phyloP scores from a whole-genome alignment of 2,888 invertebrate species.

The Agrochola lychnidis region DNA sequence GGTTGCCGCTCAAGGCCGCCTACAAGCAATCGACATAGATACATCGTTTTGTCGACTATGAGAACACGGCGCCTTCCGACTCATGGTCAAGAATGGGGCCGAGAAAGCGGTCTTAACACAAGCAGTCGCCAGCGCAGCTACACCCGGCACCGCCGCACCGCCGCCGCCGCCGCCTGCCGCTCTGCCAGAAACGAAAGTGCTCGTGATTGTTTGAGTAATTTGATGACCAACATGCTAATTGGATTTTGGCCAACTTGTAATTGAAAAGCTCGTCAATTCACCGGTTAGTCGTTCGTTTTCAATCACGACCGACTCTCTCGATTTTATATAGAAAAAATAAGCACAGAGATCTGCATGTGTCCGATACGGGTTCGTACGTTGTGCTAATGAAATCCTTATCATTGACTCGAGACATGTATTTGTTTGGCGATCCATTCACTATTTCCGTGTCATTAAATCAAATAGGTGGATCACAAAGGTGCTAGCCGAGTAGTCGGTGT shows the following conservation, averaged over 20 bases:
- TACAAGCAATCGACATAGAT: conserved; percentile 90
- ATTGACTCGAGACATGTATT: conserved; percentile 74
- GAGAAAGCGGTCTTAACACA: conserved; percentile 84
- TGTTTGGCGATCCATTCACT: conserved; percentile 81
- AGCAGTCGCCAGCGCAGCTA: conserved; percentile 68
- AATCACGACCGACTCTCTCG: conserved; percentile 77
- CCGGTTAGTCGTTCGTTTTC: conserved; percentile 69
- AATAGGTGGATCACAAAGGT: conserved; percentile 84
- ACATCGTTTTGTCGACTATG: conserved; percentile 88
- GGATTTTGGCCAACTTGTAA: conserved; percentile 69
- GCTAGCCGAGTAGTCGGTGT: conserved; percentile 70
- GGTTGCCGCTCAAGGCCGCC: conserved; percentile 89
- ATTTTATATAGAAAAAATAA: conserved; percentile 69
- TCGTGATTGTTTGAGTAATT: conserved; percentile 72
- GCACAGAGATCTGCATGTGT: conserved; percentile 68
- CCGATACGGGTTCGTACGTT: conserved; percentile 59
- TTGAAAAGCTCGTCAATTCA: conserved; percentile 69
- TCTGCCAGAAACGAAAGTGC: conserved; percentile 69
- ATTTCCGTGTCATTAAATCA: conserved; percentile 83
- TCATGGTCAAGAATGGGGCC: conserved; percentile 86
- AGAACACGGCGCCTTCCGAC: conserved; percentile 86
- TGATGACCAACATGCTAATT: conserved; percentile 73
- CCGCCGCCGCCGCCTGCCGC: conserved; percentile 56
- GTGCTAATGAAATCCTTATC: conserved; percentile 83
- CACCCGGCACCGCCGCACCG: conserved; percentile 64